Evolutionary conservation across 2,797 vertebrate genomes (phyloP), one percentile per base, ranked within the genome.

Genomic region (Dermochelys coriacea): DNA sequence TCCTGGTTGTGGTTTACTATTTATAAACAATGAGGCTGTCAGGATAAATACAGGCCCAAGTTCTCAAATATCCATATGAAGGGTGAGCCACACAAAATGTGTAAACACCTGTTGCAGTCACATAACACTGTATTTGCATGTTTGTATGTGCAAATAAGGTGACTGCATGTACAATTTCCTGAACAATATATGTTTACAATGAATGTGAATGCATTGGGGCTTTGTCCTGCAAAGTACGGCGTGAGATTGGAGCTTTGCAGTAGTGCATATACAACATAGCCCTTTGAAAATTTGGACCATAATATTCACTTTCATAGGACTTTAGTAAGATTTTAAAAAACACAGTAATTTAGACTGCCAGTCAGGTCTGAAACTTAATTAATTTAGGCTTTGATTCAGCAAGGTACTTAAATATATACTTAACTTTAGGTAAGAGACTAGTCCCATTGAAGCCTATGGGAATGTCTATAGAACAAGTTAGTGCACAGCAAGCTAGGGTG

Each of bases 361-460:
- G 86, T 85, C 79, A 82, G 89, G 93, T 92, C 93, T 19, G 81
- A 93, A 88, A 92, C 50, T 41, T 79, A 27, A 10, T 64, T 74
- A 50, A 83, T 93, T 87, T 82, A 54, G 80, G 52, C 18, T 16
- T 81, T 85, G 55, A 77, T 86, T 93, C 9, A 55, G 57, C 23
- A 29, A 27, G 7, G 10, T 25, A 14, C 2, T 75, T 55, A n/a
- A 90, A 82, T 50, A 15, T 3, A 1, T 1, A 18, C 1, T 34
- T 0, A 0, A 5, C 10, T 5, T 27, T 81, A 57, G 50, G 74
- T 0, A 0, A 49, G 57, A 61, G 59, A 61, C 15, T 15, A 15
- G 37, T 45, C 41, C 7, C 37, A 75, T 74, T 52, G 5, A 29
- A 25, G 81, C 21, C 19, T 79, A 11, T 45, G 41, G 0, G 3